Evolutionary conservation across 2,888 invertebrate species (phyloP).

Genomic region (Lamellibrachia satsuma): DNA sequence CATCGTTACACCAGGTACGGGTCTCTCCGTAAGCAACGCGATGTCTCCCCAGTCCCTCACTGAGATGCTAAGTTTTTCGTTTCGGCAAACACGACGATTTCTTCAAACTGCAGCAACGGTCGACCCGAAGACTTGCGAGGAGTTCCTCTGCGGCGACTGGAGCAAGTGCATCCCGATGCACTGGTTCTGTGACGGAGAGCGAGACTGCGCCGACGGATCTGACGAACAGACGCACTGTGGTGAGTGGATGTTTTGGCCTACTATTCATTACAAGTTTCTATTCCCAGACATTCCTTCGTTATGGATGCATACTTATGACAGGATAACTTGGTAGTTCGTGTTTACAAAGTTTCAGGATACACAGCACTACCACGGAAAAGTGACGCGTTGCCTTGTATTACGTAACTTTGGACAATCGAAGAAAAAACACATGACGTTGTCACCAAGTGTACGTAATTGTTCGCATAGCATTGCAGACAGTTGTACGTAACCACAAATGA

Average conservation of each 20-base stretch:
- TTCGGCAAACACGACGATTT: neutral
- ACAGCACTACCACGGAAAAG: too few relatives aligned
- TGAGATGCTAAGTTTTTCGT: neutral
- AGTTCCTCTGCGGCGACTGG: neutral
- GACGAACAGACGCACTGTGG: neutral
- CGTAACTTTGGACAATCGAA: too few relatives aligned
- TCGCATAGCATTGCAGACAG: too few relatives aligned
- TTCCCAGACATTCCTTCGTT: too few relatives aligned
- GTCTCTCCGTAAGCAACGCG: neutral
- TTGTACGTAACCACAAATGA: too few relatives aligned
- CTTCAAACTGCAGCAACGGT: neutral
- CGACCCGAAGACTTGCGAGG: neutral
- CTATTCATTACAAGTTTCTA: neutral
- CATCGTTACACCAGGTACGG: too few relatives aligned
- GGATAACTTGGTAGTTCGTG: too few relatives aligned
- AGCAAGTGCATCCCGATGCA: neutral
- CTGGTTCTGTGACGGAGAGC: neutral
- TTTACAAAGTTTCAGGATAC: too few relatives aligned
- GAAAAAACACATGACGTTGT: too few relatives aligned
- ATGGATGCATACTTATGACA: too few relatives aligned
- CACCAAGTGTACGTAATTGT: too few relatives aligned
- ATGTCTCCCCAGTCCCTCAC: neutral
- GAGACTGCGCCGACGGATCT: neutral
- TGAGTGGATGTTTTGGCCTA: neutral
- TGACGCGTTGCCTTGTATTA: too few relatives aligned